phyloP scores from a whole-genome alignment of 2,113 vertebrate species.

The Bostrychus sinensis region DNA sequence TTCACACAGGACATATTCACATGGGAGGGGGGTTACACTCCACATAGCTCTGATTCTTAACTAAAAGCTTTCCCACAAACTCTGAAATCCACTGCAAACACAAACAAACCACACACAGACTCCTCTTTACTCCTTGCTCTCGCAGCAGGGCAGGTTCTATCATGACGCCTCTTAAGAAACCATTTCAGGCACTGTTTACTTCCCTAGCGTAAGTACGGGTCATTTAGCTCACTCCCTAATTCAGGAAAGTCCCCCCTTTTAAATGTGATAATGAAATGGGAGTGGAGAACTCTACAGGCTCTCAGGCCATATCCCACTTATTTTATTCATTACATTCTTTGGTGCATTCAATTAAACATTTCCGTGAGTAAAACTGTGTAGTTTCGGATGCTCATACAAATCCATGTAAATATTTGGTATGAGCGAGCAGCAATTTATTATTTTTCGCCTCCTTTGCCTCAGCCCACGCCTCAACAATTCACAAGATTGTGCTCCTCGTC shows the following conservation, averaged over 20 bases:
- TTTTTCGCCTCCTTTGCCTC: neutral
- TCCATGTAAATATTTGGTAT: neutral
- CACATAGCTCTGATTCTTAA: neutral
- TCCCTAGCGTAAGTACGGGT: slow-evolving; percentile 4
- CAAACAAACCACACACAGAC: slow-evolving; percentile 3
- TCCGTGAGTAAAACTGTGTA: slow-evolving; percentile 10
- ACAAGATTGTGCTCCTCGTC: slow-evolving; percentile 7
- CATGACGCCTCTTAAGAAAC: slow-evolving; percentile 21
- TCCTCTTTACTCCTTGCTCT: neutral
- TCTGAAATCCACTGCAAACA: neutral
- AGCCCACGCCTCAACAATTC: slow-evolving; percentile 13
- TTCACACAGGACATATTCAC: neutral
- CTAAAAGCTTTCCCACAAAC: neutral
- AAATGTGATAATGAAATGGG: neutral
- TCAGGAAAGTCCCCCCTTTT: slow-evolving; percentile 36
- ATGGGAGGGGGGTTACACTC: neutral
- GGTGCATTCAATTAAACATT: slow-evolving; percentile 25
- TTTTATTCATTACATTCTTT: slow-evolving; percentile 12
- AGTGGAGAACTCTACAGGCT: neutral
- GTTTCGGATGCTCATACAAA: neutral
- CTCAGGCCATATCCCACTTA: neutral
- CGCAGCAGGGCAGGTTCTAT: slow-evolving; percentile 33
- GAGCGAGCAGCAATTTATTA: neutral
- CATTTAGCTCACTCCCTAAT: slow-evolving; percentile 1
- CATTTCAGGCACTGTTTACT: slow-evolving; percentile 30